Evolutionary conservation across 1,140 invertebrate genomes (phyloP).

Genomic region (Pseudomyrmex sp.): DNA sequence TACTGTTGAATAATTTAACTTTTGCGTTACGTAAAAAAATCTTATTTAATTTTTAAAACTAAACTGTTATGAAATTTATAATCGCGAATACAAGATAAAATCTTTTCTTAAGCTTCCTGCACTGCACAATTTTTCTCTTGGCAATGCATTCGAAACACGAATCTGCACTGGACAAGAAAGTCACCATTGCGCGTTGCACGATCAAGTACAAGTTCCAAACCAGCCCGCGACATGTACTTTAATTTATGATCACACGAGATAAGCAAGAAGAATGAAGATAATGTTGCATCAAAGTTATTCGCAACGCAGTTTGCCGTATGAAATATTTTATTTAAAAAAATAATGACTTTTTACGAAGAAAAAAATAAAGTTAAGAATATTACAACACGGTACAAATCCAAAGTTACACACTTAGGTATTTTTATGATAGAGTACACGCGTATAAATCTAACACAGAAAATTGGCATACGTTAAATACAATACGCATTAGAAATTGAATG

Average conservation of each 20-base stretch:
- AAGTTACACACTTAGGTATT: too few relatives aligned
- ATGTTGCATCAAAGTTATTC: conserved; percentile 38
- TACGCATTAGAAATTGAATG: background rate
- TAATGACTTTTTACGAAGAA: conserved; percentile 17
- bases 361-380: background rate
- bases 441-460: conserved; percentile 7
- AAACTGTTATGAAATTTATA: conserved; percentile 19
- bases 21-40: background rate
- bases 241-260: conserved; percentile 22
- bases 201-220: conserved; percentile 50
- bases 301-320: background rate
- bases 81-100: conserved; percentile 41
- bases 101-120: conserved; percentile 13
- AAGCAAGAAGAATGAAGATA: conserved; percentile 37
- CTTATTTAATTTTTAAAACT: background rate
- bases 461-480: background rate
- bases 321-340: conserved; percentile 29
- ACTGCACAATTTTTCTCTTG: conserved; percentile 39
- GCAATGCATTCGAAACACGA: conserved; percentile 19
- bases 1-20: conserved; percentile 17
- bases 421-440: too few relatives aligned
- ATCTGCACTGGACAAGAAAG: conserved; percentile 19
- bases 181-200: conserved; percentile 10
- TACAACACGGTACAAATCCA: background rate
- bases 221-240: conserved; percentile 34